phyloP scores from a whole-genome alignment of 2,888 invertebrate genomes.

The Trissolcus brochymenae region DNA sequence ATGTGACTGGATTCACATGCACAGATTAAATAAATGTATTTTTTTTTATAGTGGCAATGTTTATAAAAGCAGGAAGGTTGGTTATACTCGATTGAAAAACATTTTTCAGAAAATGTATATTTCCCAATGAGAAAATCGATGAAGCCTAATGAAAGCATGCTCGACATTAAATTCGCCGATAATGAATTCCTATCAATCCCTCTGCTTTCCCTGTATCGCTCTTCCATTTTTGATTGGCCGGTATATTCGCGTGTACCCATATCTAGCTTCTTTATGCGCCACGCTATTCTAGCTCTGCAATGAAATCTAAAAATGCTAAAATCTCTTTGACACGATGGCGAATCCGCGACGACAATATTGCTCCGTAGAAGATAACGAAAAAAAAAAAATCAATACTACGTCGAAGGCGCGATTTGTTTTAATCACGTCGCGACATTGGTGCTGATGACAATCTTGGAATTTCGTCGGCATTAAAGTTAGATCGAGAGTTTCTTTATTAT shows the following conservation, averaged over 20 bases:
- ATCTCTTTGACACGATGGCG: conserved; percentile 40
- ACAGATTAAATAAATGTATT: too few relatives aligned
- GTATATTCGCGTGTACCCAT: conserved; percentile 66
- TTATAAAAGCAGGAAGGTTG: too few relatives aligned
- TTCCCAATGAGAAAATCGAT: conserved; percentile 19
- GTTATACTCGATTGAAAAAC: too few relatives aligned
- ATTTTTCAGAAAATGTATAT: too few relatives aligned
- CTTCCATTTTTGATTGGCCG: conserved; percentile 57
- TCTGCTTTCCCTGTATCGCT: conserved; percentile 57
- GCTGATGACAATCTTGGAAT: conserved; percentile 35
- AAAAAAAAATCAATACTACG: too few relatives aligned
- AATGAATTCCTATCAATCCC: conserved; percentile 56
- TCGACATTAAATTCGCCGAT: conserved; percentile 50
- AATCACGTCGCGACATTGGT: conserved; percentile 14
- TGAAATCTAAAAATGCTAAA: conserved; percentile 49
- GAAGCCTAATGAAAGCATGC: conserved; percentile 37
- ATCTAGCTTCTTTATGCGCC: conserved; percentile 69
- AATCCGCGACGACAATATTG: conserved; percentile 50
- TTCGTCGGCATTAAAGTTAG: conserved; percentile 61
- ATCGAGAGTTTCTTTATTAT: conserved; percentile 8
- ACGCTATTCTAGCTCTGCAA: conserved; percentile 68
- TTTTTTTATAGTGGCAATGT: too few relatives aligned
- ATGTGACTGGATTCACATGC: too few relatives aligned
- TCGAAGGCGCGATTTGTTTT: conserved; percentile 25
- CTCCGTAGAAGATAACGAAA: conserved; percentile 55